Percentiles rank a stretch among this genome's conserved stretches.
Evolutionary conservation across 2,888 invertebrate genomes (phyloP).

Genomic region (Zhengitettix transpicula): DNA sequence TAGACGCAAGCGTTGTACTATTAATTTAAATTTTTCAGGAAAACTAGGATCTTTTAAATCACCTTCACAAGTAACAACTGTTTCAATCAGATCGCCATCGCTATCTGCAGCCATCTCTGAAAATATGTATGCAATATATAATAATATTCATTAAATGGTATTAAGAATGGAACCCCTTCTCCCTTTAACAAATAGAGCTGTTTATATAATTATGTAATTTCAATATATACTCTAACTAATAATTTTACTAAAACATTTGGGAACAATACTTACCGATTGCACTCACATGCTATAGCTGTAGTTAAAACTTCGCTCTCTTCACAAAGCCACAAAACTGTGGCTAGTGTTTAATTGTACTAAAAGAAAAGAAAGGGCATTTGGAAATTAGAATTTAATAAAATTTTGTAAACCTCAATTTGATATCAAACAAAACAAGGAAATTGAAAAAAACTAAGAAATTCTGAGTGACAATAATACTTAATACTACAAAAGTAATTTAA

Average conservation of each 20-base stretch:
- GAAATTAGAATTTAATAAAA: no score
- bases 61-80: slow-evolving; percentile 84
- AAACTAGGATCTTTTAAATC: slow-evolving; percentile 77
- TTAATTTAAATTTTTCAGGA: slow-evolving; percentile 59
- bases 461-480: no score
- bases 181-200: no score
- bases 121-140: neutral
- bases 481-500: no score
- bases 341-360: neutral
- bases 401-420: no score
- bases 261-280: slow-evolving; percentile 23
- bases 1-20: slow-evolving; percentile 60
- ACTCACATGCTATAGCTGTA: slow-evolving; percentile 23
- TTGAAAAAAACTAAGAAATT: no score
- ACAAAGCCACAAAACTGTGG: neutral
- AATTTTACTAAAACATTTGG: neutral
- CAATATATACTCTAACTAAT: no score
- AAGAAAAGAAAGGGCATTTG: no score
- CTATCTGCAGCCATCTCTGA: slow-evolving; percentile 68
- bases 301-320: neutral
- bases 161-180: no score
- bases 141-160: no score
- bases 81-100: slow-evolving; percentile 55
- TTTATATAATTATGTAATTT: no score
- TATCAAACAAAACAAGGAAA: no score